These are phyloP conservation scores for Enteromius anoplus DNA, from an alignment of 2,797 vertebrate species.

Conservation along the genomic window DNA sequence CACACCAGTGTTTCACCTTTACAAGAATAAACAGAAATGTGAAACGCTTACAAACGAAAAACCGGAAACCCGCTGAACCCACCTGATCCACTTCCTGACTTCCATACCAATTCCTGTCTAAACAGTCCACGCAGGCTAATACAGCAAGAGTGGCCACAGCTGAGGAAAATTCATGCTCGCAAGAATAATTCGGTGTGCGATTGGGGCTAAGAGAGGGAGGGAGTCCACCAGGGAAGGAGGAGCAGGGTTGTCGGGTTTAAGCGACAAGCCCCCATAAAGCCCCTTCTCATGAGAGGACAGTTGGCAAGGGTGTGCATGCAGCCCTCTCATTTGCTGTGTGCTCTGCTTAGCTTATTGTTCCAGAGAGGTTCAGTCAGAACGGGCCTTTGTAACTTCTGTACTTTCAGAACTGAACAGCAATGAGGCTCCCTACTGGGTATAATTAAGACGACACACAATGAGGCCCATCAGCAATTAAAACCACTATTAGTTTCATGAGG, in stretches of 20 bases:
- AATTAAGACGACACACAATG: constrained; percentile 70
- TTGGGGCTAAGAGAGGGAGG: not conserved
- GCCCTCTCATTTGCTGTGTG: constrained; percentile 5
- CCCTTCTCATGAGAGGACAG: not conserved
- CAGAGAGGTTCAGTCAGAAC: constrained; percentile 17
- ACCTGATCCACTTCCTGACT: constrained; percentile 39
- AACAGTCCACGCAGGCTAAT: constrained; percentile 17
- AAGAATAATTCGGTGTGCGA: constrained; percentile 1
- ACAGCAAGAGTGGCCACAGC: not conserved
- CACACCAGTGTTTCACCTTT: not conserved
- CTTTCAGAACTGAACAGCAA: constrained; percentile 34
- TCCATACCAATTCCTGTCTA: constrained; percentile 18
- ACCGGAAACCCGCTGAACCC: constrained; percentile 12
- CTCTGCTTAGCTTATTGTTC: constrained; percentile 32
- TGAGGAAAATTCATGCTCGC: constrained; percentile 5
- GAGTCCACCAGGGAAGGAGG: constrained; percentile 11
- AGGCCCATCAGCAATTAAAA: constrained; percentile 74
- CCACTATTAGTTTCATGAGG: constrained; percentile 59
- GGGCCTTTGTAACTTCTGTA: constrained; percentile 40
- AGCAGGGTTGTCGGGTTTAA: constrained; percentile 18
- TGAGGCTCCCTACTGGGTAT: constrained; percentile 64
- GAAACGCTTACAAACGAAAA: not conserved
- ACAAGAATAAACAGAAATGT: not conserved
- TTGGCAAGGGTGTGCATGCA: constrained; percentile 22
- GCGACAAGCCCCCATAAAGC: not conserved